Base-by-base conservation (phyloP, 2,797 vertebrate genomes). In the Falco peregrinus region DNA sequence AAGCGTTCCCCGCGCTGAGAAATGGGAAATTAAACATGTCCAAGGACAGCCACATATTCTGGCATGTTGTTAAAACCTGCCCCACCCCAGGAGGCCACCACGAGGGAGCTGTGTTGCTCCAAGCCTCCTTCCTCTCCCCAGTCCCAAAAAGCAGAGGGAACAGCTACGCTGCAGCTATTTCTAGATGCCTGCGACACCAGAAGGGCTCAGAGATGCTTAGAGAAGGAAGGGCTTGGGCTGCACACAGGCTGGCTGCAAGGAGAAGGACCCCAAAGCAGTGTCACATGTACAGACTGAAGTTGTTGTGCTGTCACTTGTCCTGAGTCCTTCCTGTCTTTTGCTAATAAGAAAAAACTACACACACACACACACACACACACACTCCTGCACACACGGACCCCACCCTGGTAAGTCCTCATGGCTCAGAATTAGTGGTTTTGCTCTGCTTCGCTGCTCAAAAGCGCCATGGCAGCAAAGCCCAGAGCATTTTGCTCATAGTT, bases 1-100 rank as follows among this genome's bases (percentile, higher is more conserved):
- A 25, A 71, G 73, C 4, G 0, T 21, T 95, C 75, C 87, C 79
- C 48, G 56, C 3, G 48, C 95, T 35, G 87, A 63, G 76, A 75
- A 64, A 80, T 65, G 81, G 90, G 84, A 79, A 94, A 67, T 75
- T 43, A 74, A 90, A 79, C 92, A 9, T 83, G 70, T 75, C 90
- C 84, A 90, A 91, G 90, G 93, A 91, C 90, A 85, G 84, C 67
- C 76, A 78, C 92, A 87, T 22, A 54, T 45, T 67, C 68, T 79
- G 76, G 90, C 90, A 41, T 2, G 33, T 31, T 71, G 68, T 60
- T 83, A 26, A 53, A 73, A 80, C 77, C 81, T 91, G 84, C 84
- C 85, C 81, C 88, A 84, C 84, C 88, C 90, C 77, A 37, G 64
- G 93, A 91, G 90, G 93, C 84, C 90, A 76, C 77, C 77, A 57